Conservation (phyloP, 2,113 vertebrate species). For the Melanostigma gelatinosum region DNA sequence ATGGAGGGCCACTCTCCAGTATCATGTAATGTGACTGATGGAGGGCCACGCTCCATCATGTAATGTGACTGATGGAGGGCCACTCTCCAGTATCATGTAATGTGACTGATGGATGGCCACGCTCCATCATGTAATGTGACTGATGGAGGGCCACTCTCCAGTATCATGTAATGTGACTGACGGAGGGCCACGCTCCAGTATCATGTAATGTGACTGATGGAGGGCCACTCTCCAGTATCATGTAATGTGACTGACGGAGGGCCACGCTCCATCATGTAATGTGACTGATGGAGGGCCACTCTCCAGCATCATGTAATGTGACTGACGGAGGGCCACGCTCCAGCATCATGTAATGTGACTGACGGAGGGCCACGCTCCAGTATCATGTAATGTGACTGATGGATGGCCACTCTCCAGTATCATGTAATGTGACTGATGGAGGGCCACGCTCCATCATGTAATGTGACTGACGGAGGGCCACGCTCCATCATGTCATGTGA, state of each 20-base stretch:
- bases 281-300: neutral
- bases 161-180: slow-evolving; percentile 46
- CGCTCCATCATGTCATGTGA: slow-evolving; percentile 39
- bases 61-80: slow-evolving; percentile 20
- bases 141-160: neutral
- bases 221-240: neutral
- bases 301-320: slow-evolving; percentile 45
- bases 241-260: neutral
- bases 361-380: neutral
- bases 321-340: neutral
- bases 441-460: neutral
- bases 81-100: slow-evolving; percentile 42
- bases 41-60: slow-evolving; percentile 21
- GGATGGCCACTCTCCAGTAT: neutral
- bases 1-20: neutral
- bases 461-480: slow-evolving; percentile 5
- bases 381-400: slow-evolving; percentile 43
- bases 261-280: slow-evolving; percentile 43
- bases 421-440: slow-evolving; percentile 34
- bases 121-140: too few species aligned
- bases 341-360: slow-evolving; percentile 44
- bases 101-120: neutral
- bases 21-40: slow-evolving; percentile 40
- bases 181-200: neutral
- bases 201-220: slow-evolving; percentile 39